Percentiles rank a stretch among this genome's conserved stretches.
Conservation (phyloP, 2,888 invertebrate genomes). For the Drosophila macrospina region DNA sequence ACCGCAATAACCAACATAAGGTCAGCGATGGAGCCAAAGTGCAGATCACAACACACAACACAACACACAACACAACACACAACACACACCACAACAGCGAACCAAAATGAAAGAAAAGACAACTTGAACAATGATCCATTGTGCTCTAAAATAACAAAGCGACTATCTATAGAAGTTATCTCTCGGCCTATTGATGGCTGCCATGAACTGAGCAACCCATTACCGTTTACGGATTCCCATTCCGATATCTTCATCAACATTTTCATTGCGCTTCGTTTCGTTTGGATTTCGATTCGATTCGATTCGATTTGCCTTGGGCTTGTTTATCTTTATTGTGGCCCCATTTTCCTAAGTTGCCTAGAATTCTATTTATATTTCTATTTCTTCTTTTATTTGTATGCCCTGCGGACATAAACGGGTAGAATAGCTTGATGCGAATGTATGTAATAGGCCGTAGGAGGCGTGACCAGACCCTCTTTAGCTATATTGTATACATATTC, state of each 20-base stretch:
- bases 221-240: constrained; percentile 7
- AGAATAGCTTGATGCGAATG: no score
- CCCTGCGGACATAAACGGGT: no score
- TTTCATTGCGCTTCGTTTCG: neutral
- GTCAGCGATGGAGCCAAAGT: constrained; percentile 22
- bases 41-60: constrained; percentile 29
- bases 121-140: constrained; percentile 20
- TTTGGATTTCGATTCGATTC: no score
- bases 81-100: neutral
- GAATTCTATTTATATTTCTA: constrained; percentile 13
- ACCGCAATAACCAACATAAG: neutral
- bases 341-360: constrained; percentile 28
- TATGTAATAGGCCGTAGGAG: no score
- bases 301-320: constrained; percentile 18
- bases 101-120: neutral
- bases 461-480: no score
- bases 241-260: constrained; percentile 4
- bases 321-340: constrained; percentile 68
- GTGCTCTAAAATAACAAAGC: constrained; percentile 9
- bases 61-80: neutral
- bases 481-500: no score
- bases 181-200: constrained; percentile 16
- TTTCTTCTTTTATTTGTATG: neutral
- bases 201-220: constrained; percentile 2
- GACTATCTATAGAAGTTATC: constrained; percentile 30